Conservation (phyloP, 2,797 vertebrate genomes). For the Pteronotus mesoamericanus region DNA sequence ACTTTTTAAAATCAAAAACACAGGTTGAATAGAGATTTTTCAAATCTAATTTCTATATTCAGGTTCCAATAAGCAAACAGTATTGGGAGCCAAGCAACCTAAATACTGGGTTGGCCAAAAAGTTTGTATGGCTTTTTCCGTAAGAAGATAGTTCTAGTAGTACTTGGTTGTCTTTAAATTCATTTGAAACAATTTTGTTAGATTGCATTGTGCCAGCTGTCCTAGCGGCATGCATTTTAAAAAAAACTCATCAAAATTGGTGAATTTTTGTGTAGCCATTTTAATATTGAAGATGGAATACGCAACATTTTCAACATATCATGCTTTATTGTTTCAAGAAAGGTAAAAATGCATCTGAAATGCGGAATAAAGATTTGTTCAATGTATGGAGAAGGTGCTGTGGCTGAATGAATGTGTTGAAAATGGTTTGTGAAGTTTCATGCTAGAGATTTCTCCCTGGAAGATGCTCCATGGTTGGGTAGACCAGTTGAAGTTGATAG, state of each 20-base stretch:
- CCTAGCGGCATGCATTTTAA: not conserved
- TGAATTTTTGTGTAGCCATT: not conserved
- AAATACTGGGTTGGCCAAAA: not conserved
- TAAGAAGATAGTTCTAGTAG: not conserved
- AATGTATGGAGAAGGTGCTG: not conserved
- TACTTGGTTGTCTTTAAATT: not conserved
- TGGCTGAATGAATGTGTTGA: not conserved
- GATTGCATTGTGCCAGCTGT: not conserved
- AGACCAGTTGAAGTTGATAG: not conserved
- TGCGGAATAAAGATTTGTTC: not conserved
- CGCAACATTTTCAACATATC: not conserved
- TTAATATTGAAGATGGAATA: not conserved
- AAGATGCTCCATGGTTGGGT: not conserved
- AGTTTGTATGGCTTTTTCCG: not conserved
- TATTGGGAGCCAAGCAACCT: not conserved
- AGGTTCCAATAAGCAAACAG: conserved; percentile 6
- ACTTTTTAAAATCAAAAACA: conserved; percentile 31
- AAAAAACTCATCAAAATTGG: not conserved
- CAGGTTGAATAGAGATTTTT: not conserved
- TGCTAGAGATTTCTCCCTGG: not conserved
- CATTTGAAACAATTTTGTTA: not conserved
- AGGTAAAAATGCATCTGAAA: not conserved
- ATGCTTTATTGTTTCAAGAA: not conserved
- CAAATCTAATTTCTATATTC: not conserved
- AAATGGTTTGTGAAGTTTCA: not conserved